Evolutionary conservation across 1,140 invertebrate genomes (phyloP).

Genomic region (Onthophagus taurus): DNA sequence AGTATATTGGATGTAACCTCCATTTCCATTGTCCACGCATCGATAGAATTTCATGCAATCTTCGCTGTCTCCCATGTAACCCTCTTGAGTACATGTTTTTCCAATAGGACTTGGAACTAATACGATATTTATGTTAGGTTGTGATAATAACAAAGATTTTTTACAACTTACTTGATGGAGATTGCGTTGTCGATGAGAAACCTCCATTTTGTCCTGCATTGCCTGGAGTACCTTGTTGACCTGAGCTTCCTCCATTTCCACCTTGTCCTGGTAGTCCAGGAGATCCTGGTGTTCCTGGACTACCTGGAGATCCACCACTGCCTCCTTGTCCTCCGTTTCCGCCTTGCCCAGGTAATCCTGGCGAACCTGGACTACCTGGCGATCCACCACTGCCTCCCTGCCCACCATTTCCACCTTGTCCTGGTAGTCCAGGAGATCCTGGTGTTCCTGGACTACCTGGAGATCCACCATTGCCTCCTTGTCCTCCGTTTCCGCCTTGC

Average conservation of each 20-base stretch:
- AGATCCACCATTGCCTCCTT: constrained; percentile 13
- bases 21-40: constrained; percentile 3
- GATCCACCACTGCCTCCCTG: constrained; percentile 9
- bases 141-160: no score
- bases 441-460: constrained; percentile 30
- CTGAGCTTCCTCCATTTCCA: neutral
- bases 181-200: neutral
- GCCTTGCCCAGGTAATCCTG: constrained; percentile 14
- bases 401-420: constrained; percentile 17
- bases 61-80: neutral
- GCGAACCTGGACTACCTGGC: constrained; percentile 5
- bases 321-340: constrained; percentile 23
- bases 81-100: neutral
- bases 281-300: constrained; percentile 13
- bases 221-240: constrained; percentile 16
- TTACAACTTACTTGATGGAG: neutral
- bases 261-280: neutral
- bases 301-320: constrained; percentile 25
- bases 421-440: constrained; percentile 22
- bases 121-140: no score
- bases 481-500: constrained; percentile 8
- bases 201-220: constrained; percentile 13
- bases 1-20: constrained; percentile 43
- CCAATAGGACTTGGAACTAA: neutral
- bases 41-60: constrained; percentile 9